Conservation (phyloP, 2,113 vertebrate genomes). For the Centropus bengalensis region DNA sequence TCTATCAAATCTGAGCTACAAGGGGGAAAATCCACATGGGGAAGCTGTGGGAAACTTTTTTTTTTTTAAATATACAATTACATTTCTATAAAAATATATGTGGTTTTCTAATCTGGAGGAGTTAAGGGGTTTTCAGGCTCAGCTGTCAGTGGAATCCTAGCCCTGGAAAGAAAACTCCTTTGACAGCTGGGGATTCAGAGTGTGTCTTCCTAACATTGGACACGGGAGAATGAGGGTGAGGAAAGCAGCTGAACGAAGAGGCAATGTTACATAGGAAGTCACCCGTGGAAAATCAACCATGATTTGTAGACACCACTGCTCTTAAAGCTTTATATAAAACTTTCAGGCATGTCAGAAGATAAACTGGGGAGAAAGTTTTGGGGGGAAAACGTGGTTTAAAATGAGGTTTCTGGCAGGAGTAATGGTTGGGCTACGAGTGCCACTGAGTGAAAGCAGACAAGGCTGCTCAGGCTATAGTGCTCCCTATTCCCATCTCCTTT, state of each 20-base stretch:
- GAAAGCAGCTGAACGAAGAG: conserved; percentile 67
- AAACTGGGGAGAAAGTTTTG: not conserved
- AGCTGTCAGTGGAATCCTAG: conserved; percentile 55
- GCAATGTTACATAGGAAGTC: not conserved
- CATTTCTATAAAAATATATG: conserved; percentile 77
- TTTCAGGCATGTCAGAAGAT: not conserved
- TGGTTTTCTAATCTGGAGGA: conserved; percentile 63
- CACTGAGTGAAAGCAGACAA: not conserved
- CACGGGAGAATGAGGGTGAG: conserved; percentile 35
- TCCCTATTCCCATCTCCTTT: not conserved
- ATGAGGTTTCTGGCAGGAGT: not conserved
- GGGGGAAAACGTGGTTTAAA: not conserved
- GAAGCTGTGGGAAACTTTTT: conserved; percentile 38
- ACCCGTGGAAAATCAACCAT: not conserved
- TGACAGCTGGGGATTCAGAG: conserved; percentile 48
- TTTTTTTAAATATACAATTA: conserved; percentile 63
- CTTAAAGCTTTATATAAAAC: conserved; percentile 41
- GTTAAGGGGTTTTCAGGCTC: conserved; percentile 50
- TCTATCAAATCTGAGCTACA: conserved; percentile 64
- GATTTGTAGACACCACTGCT: not conserved
- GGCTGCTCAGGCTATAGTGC: not conserved
- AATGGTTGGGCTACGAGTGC: not conserved
- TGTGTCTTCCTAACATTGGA: conserved; percentile 29
- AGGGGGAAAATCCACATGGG: not conserved
- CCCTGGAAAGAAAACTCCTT: conserved; percentile 39